phyloP scores from a whole-genome alignment of 1,140 invertebrate genomes.

The Drosophila varians region DNA sequence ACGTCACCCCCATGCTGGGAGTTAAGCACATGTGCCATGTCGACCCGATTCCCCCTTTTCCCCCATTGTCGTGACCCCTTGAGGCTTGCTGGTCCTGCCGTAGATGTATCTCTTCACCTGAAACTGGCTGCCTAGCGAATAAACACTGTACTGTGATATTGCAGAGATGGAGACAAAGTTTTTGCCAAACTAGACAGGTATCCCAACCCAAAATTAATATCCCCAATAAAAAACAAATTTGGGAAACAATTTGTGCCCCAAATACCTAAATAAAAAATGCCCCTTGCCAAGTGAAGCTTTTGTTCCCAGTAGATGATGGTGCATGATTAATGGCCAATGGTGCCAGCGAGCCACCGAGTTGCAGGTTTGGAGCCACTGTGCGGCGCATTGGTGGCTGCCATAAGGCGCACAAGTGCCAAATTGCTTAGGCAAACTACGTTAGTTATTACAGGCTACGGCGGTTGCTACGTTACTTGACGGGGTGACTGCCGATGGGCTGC shows the following conservation, averaged over 20 bases:
- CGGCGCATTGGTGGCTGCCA: slow-evolving; percentile 20
- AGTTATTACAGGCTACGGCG: slow-evolving; percentile 53
- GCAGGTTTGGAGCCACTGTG: slow-evolving; percentile 22
- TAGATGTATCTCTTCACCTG: slow-evolving; percentile 2
- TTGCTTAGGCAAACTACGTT: slow-evolving; percentile 75
- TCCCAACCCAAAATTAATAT: too few species aligned
- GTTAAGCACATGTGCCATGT: slow-evolving; percentile 67
- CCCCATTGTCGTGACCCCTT: not conserved
- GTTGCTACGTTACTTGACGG: slow-evolving; percentile 50
- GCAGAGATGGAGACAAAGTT: too few species aligned
- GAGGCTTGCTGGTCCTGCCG: too few species aligned
- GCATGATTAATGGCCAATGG: slow-evolving; percentile 7
- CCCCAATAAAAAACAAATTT: too few species aligned
- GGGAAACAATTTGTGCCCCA: too few species aligned
- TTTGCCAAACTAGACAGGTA: too few species aligned
- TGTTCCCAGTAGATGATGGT: too few species aligned
- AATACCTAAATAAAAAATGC: too few species aligned
- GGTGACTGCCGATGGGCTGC: not conserved
- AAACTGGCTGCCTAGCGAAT: slow-evolving; percentile 2
- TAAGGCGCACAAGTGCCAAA: slow-evolving; percentile 75
- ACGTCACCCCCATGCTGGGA: slow-evolving; percentile 43
- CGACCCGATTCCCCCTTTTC: slow-evolving; percentile 4
- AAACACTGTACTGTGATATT: slow-evolving; percentile 5
- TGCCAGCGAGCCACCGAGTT: not conserved
- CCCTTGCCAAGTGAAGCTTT: too few species aligned